A percentile compares a stretch with the other conserved stretches of the same genome.
Conservation (phyloP, 1,140 invertebrate genomes). For the Diabrotica undecimpunctata region DNA sequence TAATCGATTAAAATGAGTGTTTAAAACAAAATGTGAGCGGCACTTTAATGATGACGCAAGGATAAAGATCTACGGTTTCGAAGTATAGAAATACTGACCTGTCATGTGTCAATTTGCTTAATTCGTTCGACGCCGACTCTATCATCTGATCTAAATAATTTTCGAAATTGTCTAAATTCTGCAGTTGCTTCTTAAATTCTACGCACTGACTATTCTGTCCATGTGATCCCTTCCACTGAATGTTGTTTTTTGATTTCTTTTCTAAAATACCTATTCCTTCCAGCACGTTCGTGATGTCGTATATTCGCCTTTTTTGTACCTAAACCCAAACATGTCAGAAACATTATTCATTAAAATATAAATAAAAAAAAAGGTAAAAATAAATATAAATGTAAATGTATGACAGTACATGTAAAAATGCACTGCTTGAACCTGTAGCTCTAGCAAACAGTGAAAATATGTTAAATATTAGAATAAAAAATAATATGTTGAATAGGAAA, state of each 20-base stretch:
- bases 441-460: too few species aligned
- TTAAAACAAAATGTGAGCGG: too few species aligned
- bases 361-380: too few species aligned
- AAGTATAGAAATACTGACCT: constrained; percentile 39
- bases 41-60: too few species aligned
- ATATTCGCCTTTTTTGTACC: constrained; percentile 93
- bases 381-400: too few species aligned
- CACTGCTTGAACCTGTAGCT: too few species aligned
- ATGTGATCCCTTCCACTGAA: constrained; percentile 80
- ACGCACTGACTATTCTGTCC: constrained; percentile 31
- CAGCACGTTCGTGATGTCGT: constrained; percentile 98
- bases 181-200: constrained; percentile 45
- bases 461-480: too few species aligned
- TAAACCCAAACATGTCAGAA: neutral
- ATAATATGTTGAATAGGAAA: too few species aligned
- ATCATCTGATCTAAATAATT: constrained; percentile 62
- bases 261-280: constrained; percentile 98
- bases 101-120: constrained; percentile 58
- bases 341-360: too few species aligned
- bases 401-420: too few species aligned
- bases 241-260: constrained; percentile 97
- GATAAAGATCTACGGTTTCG: too few species aligned
- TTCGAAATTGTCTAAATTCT: constrained; percentile 62
- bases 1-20: too few species aligned
- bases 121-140: constrained; percentile 56